phyloP scores from a whole-genome alignment of 53 echinoderm and acorn worm species.

The Crossaster papposus region DNA sequence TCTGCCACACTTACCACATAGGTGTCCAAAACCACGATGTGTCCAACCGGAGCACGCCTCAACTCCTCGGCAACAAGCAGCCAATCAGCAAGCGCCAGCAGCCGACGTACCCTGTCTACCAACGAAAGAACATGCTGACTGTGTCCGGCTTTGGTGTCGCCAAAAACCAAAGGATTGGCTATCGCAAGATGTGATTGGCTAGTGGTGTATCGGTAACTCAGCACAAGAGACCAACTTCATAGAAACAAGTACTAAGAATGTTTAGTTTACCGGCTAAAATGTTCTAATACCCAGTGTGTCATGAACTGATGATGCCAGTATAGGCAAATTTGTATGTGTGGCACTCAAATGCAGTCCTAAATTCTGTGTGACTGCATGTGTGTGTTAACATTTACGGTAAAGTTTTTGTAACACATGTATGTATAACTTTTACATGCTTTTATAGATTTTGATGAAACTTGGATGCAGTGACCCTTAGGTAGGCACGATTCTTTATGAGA shows the following conservation, averaged over 20 bases:
- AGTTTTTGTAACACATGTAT: no score
- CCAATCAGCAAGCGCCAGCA: conserved; percentile 50
- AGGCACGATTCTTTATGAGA: no score
- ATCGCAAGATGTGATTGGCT: conserved; percentile 43
- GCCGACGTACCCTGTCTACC: conserved; percentile 53
- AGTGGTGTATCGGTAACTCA: neutral
- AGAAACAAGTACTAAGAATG: neutral
- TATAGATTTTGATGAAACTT: no score
- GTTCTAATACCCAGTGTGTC: neutral
- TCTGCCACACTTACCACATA: neutral
- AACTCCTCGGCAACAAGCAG: conserved; percentile 34
- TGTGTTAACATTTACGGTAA: no score
- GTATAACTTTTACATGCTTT: no score
- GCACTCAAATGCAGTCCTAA: no score
- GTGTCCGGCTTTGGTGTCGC: conserved; percentile 60
- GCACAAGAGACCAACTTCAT: neutral
- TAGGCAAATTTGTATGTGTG: neutral
- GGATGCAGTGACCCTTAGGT: no score
- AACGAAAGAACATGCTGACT: conserved; percentile 56
- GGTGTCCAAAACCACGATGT: conserved; percentile 25
- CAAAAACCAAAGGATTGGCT: conserved; percentile 48
- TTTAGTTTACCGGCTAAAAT: neutral
- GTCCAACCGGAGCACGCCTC: conserved; percentile 52
- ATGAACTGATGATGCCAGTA: neutral
- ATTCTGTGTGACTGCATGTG: no score